A percentile compares a stretch with the other conserved stretches of the same genome.
Conservation (phyloP, 2,797 vertebrate genomes). For the Smutsia temminckii region DNA sequence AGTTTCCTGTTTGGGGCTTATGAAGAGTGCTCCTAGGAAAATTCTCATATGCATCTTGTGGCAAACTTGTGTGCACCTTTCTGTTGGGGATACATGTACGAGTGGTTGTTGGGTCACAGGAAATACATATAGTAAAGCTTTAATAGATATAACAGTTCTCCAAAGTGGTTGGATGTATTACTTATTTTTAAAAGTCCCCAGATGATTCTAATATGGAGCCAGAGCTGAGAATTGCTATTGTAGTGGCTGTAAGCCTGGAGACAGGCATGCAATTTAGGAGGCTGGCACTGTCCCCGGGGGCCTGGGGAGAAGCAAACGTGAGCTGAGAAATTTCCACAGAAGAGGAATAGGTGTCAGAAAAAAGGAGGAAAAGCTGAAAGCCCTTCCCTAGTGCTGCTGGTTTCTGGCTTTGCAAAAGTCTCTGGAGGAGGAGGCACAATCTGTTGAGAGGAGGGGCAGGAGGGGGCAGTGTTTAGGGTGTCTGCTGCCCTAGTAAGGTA, state of each 20-base stretch:
- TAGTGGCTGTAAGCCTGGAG: background rate
- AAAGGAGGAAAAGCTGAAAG: background rate
- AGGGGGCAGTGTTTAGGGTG: background rate
- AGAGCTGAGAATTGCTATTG: background rate
- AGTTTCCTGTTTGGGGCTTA: background rate
- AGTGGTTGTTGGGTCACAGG: background rate
- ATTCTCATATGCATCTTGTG: background rate
- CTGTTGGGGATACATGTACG: background rate
- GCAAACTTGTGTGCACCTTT: background rate
- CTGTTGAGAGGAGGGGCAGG: background rate
- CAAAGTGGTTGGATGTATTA: background rate
- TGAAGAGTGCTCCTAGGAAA: background rate
- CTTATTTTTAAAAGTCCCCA: background rate
- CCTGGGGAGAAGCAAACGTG: background rate
- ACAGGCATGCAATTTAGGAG: background rate
- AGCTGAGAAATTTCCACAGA: background rate
- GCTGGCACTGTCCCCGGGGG: background rate
- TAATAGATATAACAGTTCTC: background rate
- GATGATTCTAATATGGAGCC: background rate
- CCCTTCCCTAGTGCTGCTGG: background rate
- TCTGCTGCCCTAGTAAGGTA: background rate
- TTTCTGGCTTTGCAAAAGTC: background rate
- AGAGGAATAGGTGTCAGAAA: background rate
- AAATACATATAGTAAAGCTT: background rate
- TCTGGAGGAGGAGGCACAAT: background rate